A percentile compares a stretch with the other conserved stretches of the same genome.
These are phyloP conservation scores for Meta bourneti DNA, from an alignment of 2,888 invertebrate genomes.

Conservation along the genomic window DNA sequence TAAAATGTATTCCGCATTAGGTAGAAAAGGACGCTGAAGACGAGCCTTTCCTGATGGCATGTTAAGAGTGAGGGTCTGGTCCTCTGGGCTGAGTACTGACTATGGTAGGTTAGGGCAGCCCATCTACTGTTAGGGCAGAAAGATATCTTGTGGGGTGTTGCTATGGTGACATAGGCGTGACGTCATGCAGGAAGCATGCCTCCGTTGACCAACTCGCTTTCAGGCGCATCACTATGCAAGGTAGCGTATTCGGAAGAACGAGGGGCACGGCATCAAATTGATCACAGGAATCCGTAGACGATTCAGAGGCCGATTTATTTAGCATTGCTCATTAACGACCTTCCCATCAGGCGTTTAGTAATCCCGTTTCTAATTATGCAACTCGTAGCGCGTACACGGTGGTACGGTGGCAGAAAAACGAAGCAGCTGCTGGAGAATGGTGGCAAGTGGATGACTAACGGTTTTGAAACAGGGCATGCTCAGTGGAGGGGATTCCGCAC, in stretches of 20 bases:
- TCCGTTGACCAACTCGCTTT: slow-evolving; percentile 63
- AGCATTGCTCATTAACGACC: not conserved
- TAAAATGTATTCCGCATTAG: not conserved
- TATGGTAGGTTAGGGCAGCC: slow-evolving; percentile 33
- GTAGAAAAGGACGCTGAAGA: slow-evolving; percentile 20
- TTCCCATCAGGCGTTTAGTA: not conserved
- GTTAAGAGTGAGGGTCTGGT: slow-evolving; percentile 17
- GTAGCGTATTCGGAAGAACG: slow-evolving; percentile 6
- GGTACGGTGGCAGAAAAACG: not conserved
- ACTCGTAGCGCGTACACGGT: not conserved
- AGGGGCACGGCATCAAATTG: slow-evolving; percentile 50
- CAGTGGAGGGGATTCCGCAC: not conserved
- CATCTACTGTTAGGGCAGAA: slow-evolving; percentile 49
- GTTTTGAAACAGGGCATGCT: not conserved
- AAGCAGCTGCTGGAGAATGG: not conserved
- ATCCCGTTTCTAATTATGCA: not conserved
- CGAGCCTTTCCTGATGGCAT: slow-evolving; percentile 9
- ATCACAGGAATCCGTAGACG: slow-evolving; percentile 26
- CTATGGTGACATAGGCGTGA: slow-evolving; percentile 67
- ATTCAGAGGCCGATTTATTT: not conserved
- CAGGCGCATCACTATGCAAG: slow-evolving; percentile 55
- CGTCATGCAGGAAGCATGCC: slow-evolving; percentile 69
- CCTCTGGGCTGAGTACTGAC: slow-evolving; percentile 40
- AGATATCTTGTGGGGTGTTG: slow-evolving; percentile 70
- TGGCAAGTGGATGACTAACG: not conserved